A percentile compares a stretch with the other conserved stretches of the same genome.
Evolutionary conservation across 2,888 invertebrate species (phyloP).

Genomic region (Spilarctia lutea): DNA sequence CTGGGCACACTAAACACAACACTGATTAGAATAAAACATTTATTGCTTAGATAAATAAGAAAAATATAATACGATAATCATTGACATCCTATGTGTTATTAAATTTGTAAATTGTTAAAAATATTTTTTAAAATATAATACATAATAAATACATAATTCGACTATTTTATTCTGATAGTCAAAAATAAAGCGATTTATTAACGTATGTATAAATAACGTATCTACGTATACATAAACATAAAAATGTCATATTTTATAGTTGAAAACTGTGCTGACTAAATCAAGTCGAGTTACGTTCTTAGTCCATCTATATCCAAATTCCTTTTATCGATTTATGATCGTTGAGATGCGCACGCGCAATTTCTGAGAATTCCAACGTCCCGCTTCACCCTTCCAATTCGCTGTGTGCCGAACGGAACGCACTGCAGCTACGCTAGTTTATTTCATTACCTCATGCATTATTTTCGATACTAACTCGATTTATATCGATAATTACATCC

Average conservation of each 20-base stretch:
- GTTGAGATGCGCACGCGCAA: conserved; percentile 62
- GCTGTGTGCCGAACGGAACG: conserved; percentile 25
- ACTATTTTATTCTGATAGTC: too few relatives aligned
- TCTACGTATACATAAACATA: too few relatives aligned
- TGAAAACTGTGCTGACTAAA: neutral
- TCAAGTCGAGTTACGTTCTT: conserved; percentile 50
- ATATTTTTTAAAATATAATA: too few relatives aligned
- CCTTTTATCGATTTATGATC: conserved; percentile 64
- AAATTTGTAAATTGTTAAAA: too few relatives aligned
- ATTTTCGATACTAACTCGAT: conserved; percentile 33
- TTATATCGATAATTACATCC: neutral
- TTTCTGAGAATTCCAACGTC: conserved; percentile 57
- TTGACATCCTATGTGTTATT: too few relatives aligned
- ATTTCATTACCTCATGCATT: conserved; percentile 57
- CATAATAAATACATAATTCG: too few relatives aligned
- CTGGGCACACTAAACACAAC: too few relatives aligned
- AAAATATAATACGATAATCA: too few relatives aligned
- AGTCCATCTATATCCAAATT: conserved; percentile 63
- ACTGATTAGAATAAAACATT: too few relatives aligned
- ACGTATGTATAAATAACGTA: neutral
- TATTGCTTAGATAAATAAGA: too few relatives aligned
- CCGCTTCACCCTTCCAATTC: conserved; percentile 17
- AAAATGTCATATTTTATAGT: neutral
- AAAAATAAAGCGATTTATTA: neutral
- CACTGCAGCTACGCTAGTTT: conserved; percentile 60